Percentiles rank a stretch among this genome's conserved stretches.
Conservation (phyloP, 2,797 vertebrate genomes). For the Sebastes cheni region DNA sequence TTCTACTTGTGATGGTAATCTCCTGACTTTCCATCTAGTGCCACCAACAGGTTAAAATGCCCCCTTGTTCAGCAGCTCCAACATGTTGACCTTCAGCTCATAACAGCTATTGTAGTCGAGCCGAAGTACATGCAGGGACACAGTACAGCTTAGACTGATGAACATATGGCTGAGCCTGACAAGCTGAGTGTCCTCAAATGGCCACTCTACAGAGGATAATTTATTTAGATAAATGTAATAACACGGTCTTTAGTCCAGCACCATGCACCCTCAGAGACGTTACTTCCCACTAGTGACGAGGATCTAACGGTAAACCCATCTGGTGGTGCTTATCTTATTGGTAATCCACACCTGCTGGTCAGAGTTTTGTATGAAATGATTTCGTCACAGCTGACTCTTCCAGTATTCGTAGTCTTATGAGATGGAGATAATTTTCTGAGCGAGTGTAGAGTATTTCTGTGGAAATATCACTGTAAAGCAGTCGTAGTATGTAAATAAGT, state of each 20-base stretch:
- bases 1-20: neutral
- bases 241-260: neutral
- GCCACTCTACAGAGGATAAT: neutral
- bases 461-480: neutral
- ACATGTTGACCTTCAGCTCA: neutral
- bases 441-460: neutral
- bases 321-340: neutral
- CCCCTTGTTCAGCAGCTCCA: neutral
- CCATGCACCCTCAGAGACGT: neutral
- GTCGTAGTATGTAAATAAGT: neutral
- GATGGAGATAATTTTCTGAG: too few species aligned
- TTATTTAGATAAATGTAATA: neutral
- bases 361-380: neutral
- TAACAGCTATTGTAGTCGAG: neutral
- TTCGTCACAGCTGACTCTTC: neutral
- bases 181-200: neutral
- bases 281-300: neutral
- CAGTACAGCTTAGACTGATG: neutral
- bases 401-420: neutral
- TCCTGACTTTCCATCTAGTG: neutral
- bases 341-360: neutral
- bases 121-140: neutral
- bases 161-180: neutral
- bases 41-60: neutral
- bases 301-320: too few species aligned